phyloP scores from a whole-genome alignment of 1,140 invertebrate species.

The Drosophila rhopaloa region DNA sequence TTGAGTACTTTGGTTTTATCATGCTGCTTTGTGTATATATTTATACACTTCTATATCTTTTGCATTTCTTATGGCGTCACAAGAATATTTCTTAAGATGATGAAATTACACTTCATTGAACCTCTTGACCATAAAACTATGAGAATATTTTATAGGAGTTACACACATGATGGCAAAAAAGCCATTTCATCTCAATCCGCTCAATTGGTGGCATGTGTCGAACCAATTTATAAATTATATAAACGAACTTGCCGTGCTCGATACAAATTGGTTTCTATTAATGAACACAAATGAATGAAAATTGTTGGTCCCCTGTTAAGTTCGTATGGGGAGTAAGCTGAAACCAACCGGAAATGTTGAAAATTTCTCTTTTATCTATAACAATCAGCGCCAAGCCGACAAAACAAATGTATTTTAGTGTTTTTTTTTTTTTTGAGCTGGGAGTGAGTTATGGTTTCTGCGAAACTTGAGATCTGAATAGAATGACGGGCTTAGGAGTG shows the following conservation, averaged over 20 bases:
- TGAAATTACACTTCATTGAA: slow-evolving; percentile 18
- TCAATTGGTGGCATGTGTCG: slow-evolving; percentile 40
- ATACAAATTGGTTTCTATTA: slow-evolving; percentile 74
- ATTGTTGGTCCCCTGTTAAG: slow-evolving; percentile 34
- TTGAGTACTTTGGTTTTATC: not conserved
- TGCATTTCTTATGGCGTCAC: slow-evolving; percentile 10
- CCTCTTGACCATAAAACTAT: not conserved
- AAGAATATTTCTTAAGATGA: slow-evolving; percentile 6
- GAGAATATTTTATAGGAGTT: not conserved
- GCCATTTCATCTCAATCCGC: slow-evolving; percentile 9
- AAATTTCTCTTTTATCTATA: slow-evolving; percentile 66
- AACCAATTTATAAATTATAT: slow-evolving; percentile 14
- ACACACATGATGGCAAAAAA: slow-evolving; percentile 8
- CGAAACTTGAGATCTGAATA: slow-evolving; percentile 57
- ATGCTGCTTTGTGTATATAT: not conserved
- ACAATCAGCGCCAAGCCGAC: slow-evolving; percentile 15
- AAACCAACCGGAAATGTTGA: slow-evolving; percentile 62
- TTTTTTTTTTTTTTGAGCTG: slow-evolving; percentile 3
- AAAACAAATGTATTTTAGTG: slow-evolving; percentile 29
- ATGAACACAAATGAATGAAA: slow-evolving; percentile 58
- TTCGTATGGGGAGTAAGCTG: not conserved
- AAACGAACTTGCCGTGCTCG: slow-evolving; percentile 19
- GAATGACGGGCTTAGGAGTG: slow-evolving; percentile 38
- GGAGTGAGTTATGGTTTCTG: slow-evolving; percentile 39
- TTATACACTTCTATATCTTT: not conserved